A percentile compares a stretch with the other conserved stretches of the same genome.
These are phyloP conservation scores for Cricetomys ansorgei DNA, from an alignment of 2,113 vertebrate genomes.

Conservation along the genomic window DNA sequence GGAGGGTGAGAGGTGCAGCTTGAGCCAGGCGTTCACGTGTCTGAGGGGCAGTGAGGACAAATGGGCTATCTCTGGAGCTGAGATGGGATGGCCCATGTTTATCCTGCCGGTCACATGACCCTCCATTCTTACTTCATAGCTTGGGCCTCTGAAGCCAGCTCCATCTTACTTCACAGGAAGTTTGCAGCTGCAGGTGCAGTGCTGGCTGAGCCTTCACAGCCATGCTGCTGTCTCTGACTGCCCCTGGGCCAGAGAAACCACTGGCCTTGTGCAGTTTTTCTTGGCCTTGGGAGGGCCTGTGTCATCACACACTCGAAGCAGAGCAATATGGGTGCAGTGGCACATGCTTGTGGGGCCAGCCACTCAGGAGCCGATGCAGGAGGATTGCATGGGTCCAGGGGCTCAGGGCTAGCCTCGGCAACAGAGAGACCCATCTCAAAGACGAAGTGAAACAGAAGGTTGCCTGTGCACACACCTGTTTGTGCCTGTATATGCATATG, in stretches of 20 bases:
- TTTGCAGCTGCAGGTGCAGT: not conserved
- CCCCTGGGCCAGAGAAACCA: not conserved
- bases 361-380: not conserved
- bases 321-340: not conserved
- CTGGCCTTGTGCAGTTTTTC: not conserved
- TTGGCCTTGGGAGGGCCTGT: not conserved
- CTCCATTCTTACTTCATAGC: not conserved
- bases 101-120: not conserved
- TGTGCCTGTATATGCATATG: not conserved
- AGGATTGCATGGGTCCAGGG: not conserved
- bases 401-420: not conserved
- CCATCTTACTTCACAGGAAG: slow-evolving; percentile 37
- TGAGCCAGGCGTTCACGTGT: not conserved
- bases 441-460: not conserved
- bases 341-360: fast-evolving
- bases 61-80: not conserved
- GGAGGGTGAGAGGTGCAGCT: not conserved
- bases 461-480: not conserved
- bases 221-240: not conserved
- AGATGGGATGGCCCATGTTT: not conserved
- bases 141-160: not conserved
- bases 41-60: not conserved
- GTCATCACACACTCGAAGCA: fast-evolving
- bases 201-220: not conserved
- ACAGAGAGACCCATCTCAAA: not conserved